Percentiles rank a stretch among this genome's conserved stretches.
Evolutionary conservation across 2,888 invertebrate genomes (phyloP).

Genomic region (Euphydryas editha): DNA sequence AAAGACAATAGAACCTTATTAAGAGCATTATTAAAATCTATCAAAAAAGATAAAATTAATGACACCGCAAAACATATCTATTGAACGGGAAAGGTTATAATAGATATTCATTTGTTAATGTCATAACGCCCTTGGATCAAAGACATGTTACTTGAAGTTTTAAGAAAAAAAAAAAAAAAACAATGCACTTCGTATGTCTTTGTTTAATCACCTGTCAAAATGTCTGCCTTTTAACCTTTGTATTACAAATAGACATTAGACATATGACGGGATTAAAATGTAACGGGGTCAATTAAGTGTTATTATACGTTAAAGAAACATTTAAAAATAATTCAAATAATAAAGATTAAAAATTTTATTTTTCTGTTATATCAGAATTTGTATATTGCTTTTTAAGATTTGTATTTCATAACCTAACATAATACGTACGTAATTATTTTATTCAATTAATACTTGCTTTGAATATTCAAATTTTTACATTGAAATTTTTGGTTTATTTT

Average conservation of each 20-base stretch:
- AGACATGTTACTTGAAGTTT: slow-evolving; percentile 7
- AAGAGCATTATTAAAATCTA: neutral
- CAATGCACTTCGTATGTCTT: slow-evolving; percentile 16
- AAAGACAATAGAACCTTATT: slow-evolving; percentile 2
- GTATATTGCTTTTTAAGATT: too few species aligned
- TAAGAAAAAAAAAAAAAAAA: slow-evolving; percentile 14
- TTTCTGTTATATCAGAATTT: too few species aligned
- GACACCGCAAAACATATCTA: slow-evolving; percentile 3
- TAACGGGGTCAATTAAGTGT: slow-evolving; percentile 11
- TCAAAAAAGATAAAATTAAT: neutral
- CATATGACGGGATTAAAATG: slow-evolving; percentile 1
- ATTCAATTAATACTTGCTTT: too few species aligned
- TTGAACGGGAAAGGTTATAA: slow-evolving; percentile 10
- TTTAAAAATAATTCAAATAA: too few species aligned
- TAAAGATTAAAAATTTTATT: too few species aligned
- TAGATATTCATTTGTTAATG: slow-evolving; percentile 16
- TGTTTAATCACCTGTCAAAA: slow-evolving; percentile 26
- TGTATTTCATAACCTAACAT: too few species aligned
- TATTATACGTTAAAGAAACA: neutral
- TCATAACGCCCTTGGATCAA: slow-evolving; percentile 19
- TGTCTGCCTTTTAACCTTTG: slow-evolving; percentile 12
- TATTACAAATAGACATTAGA: slow-evolving; percentile 1
- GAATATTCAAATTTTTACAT: too few species aligned
- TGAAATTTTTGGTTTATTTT: too few species aligned
- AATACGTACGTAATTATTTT: too few species aligned